These are phyloP conservation scores for Archaeoteleia sp. DNA, from an alignment of 2,888 invertebrate species.

Conservation along the genomic window DNA sequence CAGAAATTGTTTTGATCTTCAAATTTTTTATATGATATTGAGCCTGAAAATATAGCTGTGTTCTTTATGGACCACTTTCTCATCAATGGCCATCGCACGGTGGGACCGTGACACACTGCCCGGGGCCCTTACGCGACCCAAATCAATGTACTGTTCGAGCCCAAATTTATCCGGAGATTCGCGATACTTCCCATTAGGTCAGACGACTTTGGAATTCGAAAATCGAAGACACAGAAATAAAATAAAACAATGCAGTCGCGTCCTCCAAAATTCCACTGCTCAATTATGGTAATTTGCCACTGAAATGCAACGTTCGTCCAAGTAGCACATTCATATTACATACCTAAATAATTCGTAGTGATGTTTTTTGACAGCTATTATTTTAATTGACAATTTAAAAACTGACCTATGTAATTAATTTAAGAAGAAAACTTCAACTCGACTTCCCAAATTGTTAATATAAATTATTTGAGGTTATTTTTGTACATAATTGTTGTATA, in stretches of 20 bases:
- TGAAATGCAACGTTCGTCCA: too few relatives aligned
- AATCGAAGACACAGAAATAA: conserved; percentile 7
- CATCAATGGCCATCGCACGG: conserved; percentile 54
- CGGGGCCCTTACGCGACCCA: conserved; percentile 65
- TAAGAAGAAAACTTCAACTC: too few relatives aligned
- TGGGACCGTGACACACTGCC: conserved; percentile 67
- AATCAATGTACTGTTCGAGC: conserved; percentile 52
- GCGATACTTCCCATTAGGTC: conserved; percentile 41
- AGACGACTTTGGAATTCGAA: conserved; percentile 16
- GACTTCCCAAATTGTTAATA: too few relatives aligned
- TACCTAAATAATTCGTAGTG: too few relatives aligned
- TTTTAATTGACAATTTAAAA: too few relatives aligned
- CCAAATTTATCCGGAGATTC: conserved; percentile 38
- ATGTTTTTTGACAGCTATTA: too few relatives aligned
- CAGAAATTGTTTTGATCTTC: too few relatives aligned
- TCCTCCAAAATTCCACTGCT: conserved; percentile 8
- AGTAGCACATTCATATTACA: too few relatives aligned
- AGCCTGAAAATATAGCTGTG: conserved; percentile 9
- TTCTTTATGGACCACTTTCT: conserved; percentile 65
- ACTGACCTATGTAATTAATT: too few relatives aligned
- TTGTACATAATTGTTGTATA: too few relatives aligned
- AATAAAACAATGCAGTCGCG: neutral
- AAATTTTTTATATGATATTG: conserved; percentile 20
- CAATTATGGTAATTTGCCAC: neutral
- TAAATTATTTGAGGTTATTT: too few relatives aligned